Base-by-base conservation (phyloP, 2,797 vertebrate genomes). In the Scarus forsteni region DNA sequence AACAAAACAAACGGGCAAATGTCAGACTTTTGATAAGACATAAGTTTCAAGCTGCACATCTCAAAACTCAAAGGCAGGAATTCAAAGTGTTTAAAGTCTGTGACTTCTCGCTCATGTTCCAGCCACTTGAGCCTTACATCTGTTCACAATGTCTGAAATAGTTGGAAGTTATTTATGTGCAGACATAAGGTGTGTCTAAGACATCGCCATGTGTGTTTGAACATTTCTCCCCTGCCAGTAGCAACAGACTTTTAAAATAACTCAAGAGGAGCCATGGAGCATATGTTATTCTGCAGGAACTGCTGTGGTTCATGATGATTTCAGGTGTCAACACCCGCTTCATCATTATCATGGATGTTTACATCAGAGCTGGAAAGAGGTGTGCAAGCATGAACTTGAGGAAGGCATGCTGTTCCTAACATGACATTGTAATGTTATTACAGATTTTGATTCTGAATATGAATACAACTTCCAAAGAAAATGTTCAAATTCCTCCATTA, bases 131-230 rank as follows among this genome's bases (percentile, higher is more conserved):
- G 71, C 58, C 68, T 40, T 70, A 49, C 75, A 74, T 77, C 57
- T 80, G 81, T 84, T 73, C 65, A 18, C 44, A 52, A 39, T 43
- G 69, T 83, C 78, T 64, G 73, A 79, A 87, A 87, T 84, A 84
- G 65, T 66, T 56, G 2, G 1, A 9, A 48, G 81, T 81, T 80
- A 85, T 83, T 87, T 80, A 65, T 77, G 70, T 71, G 63, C 69
- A 34, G 53, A 71, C 66, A 62, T 40, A 72, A 87, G 66, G 72
- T 73, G 67, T 46, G 77, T 74, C 60, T 39, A 50, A 80, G 76
- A 66, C 60, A 27, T 62, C n/a, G 71, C 43, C 15, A 3, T 38
- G 70, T 45, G 60, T 52, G 57, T 60, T 10, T 0, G 58, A 57
- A 72, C 57, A 59, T 78, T 79, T 70, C 68, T 71, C 62, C 66